Base-by-base conservation (phyloP, 2,888 invertebrate genomes). In the Spilosoma lubricipeda region DNA sequence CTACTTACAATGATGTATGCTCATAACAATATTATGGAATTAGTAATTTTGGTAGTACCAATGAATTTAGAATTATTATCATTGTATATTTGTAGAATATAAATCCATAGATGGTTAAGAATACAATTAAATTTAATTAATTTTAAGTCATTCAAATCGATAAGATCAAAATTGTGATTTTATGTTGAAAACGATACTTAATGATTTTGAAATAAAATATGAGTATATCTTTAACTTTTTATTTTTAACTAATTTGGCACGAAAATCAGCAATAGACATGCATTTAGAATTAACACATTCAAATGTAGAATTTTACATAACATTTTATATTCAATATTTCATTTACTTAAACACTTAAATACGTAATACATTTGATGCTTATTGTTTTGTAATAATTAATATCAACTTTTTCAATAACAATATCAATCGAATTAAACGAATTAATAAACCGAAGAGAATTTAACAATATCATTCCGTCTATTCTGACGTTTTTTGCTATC, bases 1-100 rank as follows among this genome's bases (percentile, higher is more conserved):
- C 84, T 96, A 96, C 89, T 95, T 97, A 84, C 94, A 95, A 90
- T 84, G 81, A 81, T 63, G 39, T 52, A 36, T n/a, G 39, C 3
- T 36, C 15, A 70, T 64, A 63, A 67, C 75, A 75, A 64, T 59
- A 71, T 77, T 74, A 74, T 74, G 30, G 33, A 74, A 67, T 74
- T 48, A 27, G 27, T 72, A 15, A 64, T 67, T 42, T 56, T 56
- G n/a, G 39, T 52, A 59, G 56, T 66, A 18, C 7, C 39, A 70
- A 73, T 56, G n/a, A 56, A 56, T 33, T 67, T 59, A 68, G 67
- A 48, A 74, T 67, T 20, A 76, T 76, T 78, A 74, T 48, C 11
- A n/a, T 48, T 74, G 72, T 80, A 30, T 63, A 30, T 63, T 63
- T 63, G 7, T 27, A 27, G 13, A 5, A 63, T 59, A n/a, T 59